phyloP scores from a whole-genome alignment of 1,140 invertebrate genomes.

The Diploscapter pachys region DNA sequence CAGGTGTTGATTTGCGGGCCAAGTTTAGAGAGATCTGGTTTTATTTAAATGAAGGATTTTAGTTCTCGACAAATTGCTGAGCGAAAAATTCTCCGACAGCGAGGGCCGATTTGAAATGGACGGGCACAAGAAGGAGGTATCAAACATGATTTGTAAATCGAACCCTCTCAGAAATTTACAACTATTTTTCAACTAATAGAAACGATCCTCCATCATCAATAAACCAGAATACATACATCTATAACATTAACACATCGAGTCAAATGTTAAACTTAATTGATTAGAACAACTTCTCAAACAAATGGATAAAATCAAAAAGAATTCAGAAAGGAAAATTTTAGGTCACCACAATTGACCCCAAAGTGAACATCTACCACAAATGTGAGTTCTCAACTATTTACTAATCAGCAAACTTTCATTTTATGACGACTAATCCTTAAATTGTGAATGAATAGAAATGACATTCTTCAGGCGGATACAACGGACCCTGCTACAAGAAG shows the following conservation, averaged over 20 bases:
- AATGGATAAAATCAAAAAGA: too few relatives aligned
- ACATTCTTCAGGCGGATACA: too few relatives aligned
- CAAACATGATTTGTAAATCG: constrained; percentile 15
- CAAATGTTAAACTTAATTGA: not conserved
- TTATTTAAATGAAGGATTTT: not conserved
- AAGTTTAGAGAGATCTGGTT: too few relatives aligned
- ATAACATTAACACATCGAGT: not conserved
- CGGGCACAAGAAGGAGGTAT: constrained; percentile 41
- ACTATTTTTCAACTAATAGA: too few relatives aligned
- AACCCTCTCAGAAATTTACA: too few relatives aligned
- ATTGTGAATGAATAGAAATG: too few relatives aligned
- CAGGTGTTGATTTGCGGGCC: too few relatives aligned
- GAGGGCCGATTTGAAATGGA: constrained; percentile 45
- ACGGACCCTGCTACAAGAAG: constrained; percentile 36
- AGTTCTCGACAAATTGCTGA: constrained; percentile 53
- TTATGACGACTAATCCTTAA: too few relatives aligned
- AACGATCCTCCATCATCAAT: too few relatives aligned
- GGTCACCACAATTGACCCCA: constrained; percentile 52
- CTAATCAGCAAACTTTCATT: too few relatives aligned
- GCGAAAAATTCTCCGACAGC: constrained; percentile 45
- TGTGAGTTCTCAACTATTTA: constrained; percentile 11
- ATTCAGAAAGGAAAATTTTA: constrained; percentile 50
- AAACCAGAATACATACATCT: too few relatives aligned
- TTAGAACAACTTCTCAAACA: too few relatives aligned
- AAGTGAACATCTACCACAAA: constrained; percentile 53